Conservation (phyloP, 2,888 invertebrate species). For the Tanypteryx hageni region DNA sequence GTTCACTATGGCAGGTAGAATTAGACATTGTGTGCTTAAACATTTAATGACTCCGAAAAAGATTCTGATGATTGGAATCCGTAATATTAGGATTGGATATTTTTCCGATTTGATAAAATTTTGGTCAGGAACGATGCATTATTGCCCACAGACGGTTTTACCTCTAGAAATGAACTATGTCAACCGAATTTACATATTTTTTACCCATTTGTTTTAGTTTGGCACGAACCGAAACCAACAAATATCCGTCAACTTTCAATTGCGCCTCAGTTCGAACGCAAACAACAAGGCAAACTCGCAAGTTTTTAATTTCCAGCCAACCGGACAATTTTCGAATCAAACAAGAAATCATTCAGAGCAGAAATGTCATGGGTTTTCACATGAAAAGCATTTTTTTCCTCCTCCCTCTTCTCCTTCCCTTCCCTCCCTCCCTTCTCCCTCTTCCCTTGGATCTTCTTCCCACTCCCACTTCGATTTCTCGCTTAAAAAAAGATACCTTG, state of each 20-base stretch:
- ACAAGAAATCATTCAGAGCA: conserved; percentile 29
- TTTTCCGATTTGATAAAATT: no score
- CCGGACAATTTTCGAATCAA: conserved; percentile 32
- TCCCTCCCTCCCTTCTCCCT: neutral
- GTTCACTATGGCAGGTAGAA: neutral
- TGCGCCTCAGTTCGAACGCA: neutral
- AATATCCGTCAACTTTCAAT: conserved; percentile 20
- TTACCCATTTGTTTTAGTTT: no score
- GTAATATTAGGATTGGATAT: no score
- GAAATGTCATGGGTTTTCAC: conserved; percentile 12
- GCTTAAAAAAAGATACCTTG: conserved; percentile 22
- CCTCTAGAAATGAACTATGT: no score
- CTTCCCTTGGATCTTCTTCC: neutral
- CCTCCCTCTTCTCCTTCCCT: neutral
- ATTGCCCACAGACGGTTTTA: no score
- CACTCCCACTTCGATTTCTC: neutral
- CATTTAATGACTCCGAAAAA: no score
- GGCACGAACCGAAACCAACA: neutral
- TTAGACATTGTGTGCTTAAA: neutral
- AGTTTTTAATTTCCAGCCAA: conserved; percentile 13
- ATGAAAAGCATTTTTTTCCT: conserved; percentile 7
- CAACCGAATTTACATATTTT: no score
- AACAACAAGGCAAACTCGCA: neutral
- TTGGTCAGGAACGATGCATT: no score
- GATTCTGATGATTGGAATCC: no score